Percentiles rank a stretch among this genome's conserved stretches.
phyloP scores from a whole-genome alignment of 1,140 invertebrate species.

The Physella acuta region DNA sequence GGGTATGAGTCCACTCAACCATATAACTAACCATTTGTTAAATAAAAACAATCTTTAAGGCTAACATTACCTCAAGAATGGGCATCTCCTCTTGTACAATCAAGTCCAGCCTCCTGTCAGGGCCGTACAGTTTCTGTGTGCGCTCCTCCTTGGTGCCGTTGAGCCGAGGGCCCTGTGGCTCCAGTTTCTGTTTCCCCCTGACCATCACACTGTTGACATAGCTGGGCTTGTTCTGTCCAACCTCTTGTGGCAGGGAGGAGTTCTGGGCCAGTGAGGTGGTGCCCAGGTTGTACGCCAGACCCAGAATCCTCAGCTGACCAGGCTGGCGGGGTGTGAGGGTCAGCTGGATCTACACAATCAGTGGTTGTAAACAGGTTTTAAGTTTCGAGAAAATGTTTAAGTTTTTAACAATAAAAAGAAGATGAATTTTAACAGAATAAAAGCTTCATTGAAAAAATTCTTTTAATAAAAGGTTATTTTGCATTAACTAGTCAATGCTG shows the following conservation, averaged over 20 bases:
- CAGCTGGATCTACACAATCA: constrained; percentile 48
- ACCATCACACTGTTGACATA: constrained; percentile 49
- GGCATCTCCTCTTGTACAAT: constrained; percentile 60
- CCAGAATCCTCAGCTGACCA: constrained; percentile 56
- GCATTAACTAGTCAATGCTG: too few relatives aligned
- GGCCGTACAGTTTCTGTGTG: constrained; percentile 57
- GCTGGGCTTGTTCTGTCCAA: constrained; percentile 35
- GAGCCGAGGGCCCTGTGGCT: constrained; percentile 59
- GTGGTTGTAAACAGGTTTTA: neutral
- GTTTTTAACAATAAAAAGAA: neutral
- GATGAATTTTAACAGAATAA: neutral
- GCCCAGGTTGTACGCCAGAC: constrained; percentile 59
- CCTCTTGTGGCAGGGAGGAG: constrained; percentile 24
- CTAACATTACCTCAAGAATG: constrained; percentile 57
- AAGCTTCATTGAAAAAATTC: neutral
- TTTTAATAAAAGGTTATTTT: too few relatives aligned
- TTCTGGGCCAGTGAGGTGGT: constrained; percentile 40
- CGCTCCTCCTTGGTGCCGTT: constrained; percentile 60
- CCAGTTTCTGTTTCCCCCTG: constrained; percentile 59
- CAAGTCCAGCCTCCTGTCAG: constrained; percentile 60
- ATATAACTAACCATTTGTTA: too few relatives aligned
- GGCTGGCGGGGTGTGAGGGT: constrained; percentile 52
- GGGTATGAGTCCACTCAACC: too few relatives aligned
- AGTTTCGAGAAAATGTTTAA: neutral
- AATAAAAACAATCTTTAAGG: too few relatives aligned